phyloP scores from a whole-genome alignment of 53 echinoderm and acorn worm genomes.

The Temnopleurus reevesii region DNA sequence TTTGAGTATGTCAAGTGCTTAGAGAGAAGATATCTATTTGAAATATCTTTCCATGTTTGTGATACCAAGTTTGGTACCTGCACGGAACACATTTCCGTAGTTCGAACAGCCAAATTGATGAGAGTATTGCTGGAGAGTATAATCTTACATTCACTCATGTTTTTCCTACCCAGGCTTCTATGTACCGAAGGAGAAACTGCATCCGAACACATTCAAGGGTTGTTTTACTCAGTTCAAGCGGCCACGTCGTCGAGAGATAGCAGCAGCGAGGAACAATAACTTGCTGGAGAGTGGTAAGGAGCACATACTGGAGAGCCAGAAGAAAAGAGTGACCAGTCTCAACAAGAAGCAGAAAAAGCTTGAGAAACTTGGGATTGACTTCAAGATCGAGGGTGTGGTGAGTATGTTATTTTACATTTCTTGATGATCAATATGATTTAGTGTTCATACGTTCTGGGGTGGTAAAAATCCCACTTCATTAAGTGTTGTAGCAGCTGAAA shows the following conservation, averaged over 20 bases:
- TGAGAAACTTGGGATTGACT: constrained; percentile 74
- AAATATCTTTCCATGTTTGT: too few species aligned
- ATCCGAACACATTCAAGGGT: constrained; percentile 72
- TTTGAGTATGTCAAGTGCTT: too few species aligned
- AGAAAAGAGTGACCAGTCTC: constrained; percentile 65
- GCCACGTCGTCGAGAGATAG: constrained; percentile 61
- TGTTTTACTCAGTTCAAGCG: constrained; percentile 61
- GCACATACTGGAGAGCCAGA: constrained; percentile 65
- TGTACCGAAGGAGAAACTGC: constrained; percentile 73
- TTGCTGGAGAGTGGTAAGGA: constrained; percentile 48
- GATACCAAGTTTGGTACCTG: too few species aligned
- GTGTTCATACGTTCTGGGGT: too few species aligned
- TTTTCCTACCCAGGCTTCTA: constrained; percentile 53
- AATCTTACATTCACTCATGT: too few species aligned
- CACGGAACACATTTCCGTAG: too few species aligned
- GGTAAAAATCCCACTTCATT: too few species aligned
- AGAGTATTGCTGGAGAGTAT: too few species aligned
- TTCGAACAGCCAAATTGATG: too few species aligned
- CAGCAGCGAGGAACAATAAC: constrained; percentile 71
- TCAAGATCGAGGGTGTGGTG: constrained; percentile 78
- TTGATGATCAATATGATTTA: too few species aligned
- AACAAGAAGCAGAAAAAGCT: constrained; percentile 68
- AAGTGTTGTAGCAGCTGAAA: too few species aligned
- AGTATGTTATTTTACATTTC: constrained; percentile 51
- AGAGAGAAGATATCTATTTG: too few species aligned